Evolutionary conservation across 2,113 vertebrate genomes (phyloP).

Genomic region (Oncorhynchus kisutch): DNA sequence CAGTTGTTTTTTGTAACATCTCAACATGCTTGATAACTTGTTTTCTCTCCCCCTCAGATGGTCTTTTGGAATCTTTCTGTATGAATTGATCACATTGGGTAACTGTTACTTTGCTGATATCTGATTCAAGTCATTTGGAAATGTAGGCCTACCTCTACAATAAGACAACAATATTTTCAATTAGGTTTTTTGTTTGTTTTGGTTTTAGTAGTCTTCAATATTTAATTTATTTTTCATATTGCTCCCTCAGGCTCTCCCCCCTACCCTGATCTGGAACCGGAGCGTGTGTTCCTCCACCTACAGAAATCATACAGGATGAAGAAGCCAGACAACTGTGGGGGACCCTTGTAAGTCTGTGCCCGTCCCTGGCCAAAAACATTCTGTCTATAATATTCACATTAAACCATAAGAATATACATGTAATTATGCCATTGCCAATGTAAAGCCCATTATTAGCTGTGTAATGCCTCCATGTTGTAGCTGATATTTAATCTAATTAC

Average conservation of each 20-base stretch:
- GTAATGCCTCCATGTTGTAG: not conserved
- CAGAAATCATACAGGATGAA: conserved; percentile 62
- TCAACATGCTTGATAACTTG: conserved; percentile 43
- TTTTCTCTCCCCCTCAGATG: conserved; percentile 55
- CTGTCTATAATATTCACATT: too few relatives aligned
- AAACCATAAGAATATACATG: too few relatives aligned
- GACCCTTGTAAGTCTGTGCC: conserved; percentile 53
- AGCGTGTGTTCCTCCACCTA: conserved; percentile 53
- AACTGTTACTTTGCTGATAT: conserved; percentile 58
- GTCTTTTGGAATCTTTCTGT: conserved; percentile 74
- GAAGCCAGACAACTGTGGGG: conserved; percentile 60
- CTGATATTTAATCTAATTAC: too few relatives aligned
- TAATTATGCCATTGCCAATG: too few relatives aligned
- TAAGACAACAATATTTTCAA: not conserved
- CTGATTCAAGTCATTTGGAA: not conserved
- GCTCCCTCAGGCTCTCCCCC: conserved; percentile 60
- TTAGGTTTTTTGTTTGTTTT: not conserved
- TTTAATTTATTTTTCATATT: not conserved
- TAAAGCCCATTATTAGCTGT: not conserved
- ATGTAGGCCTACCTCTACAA: not conserved
- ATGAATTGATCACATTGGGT: conserved; percentile 73
- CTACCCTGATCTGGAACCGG: conserved; percentile 67
- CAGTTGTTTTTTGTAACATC: conserved; percentile 25
- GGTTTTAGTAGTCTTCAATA: not conserved
- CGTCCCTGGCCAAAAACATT: not conserved